Evolutionary conservation across 2,888 invertebrate genomes (phyloP), one percentile per base, ranked within the genome.

Genomic region (Bhutanitis thaidina): DNA sequence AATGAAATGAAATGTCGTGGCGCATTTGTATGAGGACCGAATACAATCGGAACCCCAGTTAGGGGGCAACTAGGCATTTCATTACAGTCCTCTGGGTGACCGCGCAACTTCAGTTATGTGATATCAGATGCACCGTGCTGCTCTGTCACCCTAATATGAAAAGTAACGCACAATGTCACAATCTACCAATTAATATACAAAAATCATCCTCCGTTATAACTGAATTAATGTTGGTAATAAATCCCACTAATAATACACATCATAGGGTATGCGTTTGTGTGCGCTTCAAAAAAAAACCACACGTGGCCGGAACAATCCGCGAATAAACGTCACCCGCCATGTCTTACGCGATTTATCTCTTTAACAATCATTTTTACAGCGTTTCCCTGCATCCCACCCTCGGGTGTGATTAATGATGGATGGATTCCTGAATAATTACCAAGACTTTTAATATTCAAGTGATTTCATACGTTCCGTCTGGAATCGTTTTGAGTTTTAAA

Each of bases 351-450:
- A 89, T 89, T 88, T 88, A 88, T 89, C 89, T 88, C 81, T 79
- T 78, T 79, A 83, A 87, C 86, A 88, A 88, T 88, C 66, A 87
- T 88, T 86, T 88, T 89, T 88, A 87, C 85, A 84, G 69, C 82
- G 76, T 80, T 80, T 77, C 81, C 79, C 80, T 68, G 68, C 72
- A 69, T 65, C 74, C 74, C 78, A 81, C 80, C 83, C 81, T 77
- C 80, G 62, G 71, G 71, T 74, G 80, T 88, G 89, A 89, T 89
- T 89, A 89, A 89, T 89, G 89, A 89, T 88, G 86, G 88, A 89
- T 89, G 85, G 87, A 89, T 87, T 88, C 88, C 87, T 88, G 88
- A 89, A 89, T 89, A 89, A 89, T 89, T 89, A 89, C 88, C 84
- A 84, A 82, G 88, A 88, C 85, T 89, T 89, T 89, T 89, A 88